Percentiles rank a stretch among this genome's conserved stretches.
Conservation (phyloP, 2,888 invertebrate species). For the Saturnia pavonia region DNA sequence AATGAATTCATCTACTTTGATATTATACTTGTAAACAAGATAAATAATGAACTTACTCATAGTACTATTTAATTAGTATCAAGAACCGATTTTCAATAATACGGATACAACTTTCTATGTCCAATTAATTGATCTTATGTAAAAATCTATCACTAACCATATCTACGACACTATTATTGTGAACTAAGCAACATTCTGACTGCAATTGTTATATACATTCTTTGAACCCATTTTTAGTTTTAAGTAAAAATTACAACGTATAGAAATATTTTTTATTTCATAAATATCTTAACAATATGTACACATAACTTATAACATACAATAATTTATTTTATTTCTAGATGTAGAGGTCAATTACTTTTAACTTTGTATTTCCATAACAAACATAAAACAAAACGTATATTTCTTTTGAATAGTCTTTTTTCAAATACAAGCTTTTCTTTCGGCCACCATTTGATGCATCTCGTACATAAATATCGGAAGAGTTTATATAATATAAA, state of each 20-base stretch:
- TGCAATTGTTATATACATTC: background rate
- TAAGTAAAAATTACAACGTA: constrained; percentile 20
- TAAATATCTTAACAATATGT: constrained; percentile 69
- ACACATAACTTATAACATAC: constrained; percentile 57
- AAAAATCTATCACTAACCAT: constrained; percentile 14
- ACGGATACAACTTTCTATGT: background rate
- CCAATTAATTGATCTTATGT: constrained; percentile 10
- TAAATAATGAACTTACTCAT: background rate
- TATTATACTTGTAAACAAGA: constrained; percentile 7
- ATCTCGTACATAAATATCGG: constrained; percentile 67
- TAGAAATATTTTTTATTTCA: constrained; percentile 39
- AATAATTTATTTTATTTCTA: constrained; percentile 36
- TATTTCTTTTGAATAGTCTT: constrained; percentile 60
- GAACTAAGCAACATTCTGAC: background rate
- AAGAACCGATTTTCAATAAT: background rate
- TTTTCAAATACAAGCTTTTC: constrained; percentile 64
- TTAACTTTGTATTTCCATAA: constrained; percentile 71
- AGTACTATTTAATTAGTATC: background rate
- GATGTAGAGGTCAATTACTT: constrained; percentile 52
- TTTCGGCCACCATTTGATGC: constrained; percentile 70
- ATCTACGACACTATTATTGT: background rate
- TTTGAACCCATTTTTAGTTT: constrained; percentile 18
- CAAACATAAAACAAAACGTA: constrained; percentile 62
- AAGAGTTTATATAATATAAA: constrained; percentile 67
- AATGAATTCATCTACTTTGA: background rate